These are phyloP conservation scores for Cyphomyrmex costatus DNA, from an alignment of 1,140 invertebrate species.

Conservation along the genomic window DNA sequence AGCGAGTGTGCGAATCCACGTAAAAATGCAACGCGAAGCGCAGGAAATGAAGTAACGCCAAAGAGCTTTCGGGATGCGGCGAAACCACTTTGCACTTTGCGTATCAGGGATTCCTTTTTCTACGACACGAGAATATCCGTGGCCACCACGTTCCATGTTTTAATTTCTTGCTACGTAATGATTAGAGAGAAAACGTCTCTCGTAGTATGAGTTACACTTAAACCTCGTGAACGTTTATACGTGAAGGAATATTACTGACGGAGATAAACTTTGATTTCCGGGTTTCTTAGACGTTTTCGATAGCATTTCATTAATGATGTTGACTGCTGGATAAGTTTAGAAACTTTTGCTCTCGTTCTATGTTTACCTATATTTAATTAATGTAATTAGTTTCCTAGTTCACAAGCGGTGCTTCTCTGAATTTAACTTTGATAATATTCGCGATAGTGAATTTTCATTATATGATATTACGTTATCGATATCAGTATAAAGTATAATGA, in stretches of 20 bases:
- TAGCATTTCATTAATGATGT: constrained; percentile 17
- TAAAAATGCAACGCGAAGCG: constrained; percentile 44
- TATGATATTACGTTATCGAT: background rate
- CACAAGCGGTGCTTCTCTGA: background rate
- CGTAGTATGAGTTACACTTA: background rate
- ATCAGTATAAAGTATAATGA: constrained; percentile 29
- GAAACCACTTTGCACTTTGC: constrained; percentile 35
- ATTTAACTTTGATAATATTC: background rate
- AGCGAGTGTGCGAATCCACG: background rate
- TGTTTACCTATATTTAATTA: constrained; percentile 35
- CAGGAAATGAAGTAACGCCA: constrained; percentile 60
- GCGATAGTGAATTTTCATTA: background rate
- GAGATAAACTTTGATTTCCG: constrained; percentile 2
- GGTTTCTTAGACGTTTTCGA: constrained; percentile 6
- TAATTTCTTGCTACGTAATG: constrained; percentile 66
- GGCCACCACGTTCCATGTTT: constrained; percentile 30
- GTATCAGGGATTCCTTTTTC: constrained; percentile 74
- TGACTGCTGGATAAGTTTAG: background rate
- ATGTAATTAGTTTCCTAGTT: background rate
- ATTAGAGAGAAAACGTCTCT: constrained; percentile 35
- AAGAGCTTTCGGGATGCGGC: constrained; percentile 56
- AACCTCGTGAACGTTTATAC: constrained; percentile 17
- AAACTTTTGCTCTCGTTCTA: background rate
- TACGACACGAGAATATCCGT: constrained; percentile 49
- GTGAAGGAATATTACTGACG: background rate